Conservation (phyloP, 1,140 invertebrate genomes). For the Zaprionus ghesquierei region DNA sequence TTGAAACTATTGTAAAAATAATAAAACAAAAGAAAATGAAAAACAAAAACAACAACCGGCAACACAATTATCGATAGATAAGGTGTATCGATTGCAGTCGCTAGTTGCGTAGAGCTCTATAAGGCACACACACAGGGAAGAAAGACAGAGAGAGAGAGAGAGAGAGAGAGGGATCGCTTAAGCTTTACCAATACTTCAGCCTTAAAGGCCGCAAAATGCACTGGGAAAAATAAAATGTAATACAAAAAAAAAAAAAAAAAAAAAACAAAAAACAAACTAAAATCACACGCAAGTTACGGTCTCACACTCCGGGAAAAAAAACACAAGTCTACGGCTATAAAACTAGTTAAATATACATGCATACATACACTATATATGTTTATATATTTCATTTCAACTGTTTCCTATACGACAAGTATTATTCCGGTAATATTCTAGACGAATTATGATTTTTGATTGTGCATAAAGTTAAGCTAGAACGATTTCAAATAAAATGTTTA, state of each 20-base stretch:
- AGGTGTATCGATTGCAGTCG: slow-evolving; percentile 30
- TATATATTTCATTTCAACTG: background rate
- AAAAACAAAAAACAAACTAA: background rate
- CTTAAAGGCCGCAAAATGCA: slow-evolving; percentile 8
- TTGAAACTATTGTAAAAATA: slow-evolving; percentile 82
- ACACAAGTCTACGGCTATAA: background rate
- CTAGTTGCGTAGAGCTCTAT: slow-evolving; percentile 33
- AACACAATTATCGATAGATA: slow-evolving; percentile 42
- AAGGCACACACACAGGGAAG: too few relatives aligned
- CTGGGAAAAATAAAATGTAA: background rate
- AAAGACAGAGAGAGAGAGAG: slow-evolving; percentile 5
- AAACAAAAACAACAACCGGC: slow-evolving; percentile 14
- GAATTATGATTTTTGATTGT: background rate
- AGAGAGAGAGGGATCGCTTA: slow-evolving; percentile 3
- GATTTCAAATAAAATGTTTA: background rate
- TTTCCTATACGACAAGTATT: slow-evolving; percentile 1
- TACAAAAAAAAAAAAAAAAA: background rate
- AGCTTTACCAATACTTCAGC: slow-evolving; percentile 7
- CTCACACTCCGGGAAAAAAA: background rate
- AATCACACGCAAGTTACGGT: background rate
- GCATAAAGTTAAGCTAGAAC: background rate
- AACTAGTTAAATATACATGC: background rate
- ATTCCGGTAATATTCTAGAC: background rate
- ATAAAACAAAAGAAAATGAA: slow-evolving; percentile 53
- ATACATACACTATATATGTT: background rate